Percentiles rank a stretch among this genome's conserved stretches.
Conservation (phyloP, 1,140 invertebrate species). For the Ylistrum balloti region DNA sequence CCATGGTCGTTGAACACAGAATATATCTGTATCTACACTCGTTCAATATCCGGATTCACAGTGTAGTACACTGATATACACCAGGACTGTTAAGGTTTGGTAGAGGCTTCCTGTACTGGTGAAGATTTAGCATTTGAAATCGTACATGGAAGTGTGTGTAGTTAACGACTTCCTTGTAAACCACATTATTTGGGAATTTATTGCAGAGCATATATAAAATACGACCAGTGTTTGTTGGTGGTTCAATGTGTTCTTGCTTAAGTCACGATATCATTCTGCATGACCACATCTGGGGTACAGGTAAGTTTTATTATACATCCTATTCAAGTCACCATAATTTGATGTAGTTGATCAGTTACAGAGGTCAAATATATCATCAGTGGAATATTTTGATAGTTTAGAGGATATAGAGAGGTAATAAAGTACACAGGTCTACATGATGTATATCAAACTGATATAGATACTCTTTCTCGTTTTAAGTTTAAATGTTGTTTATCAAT, state of each 20-base stretch:
- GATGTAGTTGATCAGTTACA: too few relatives aligned
- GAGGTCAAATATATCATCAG: too few relatives aligned
- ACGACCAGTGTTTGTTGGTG: not conserved
- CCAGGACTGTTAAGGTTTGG: not conserved
- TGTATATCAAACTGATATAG: too few relatives aligned
- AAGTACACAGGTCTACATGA: too few relatives aligned
- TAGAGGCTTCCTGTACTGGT: not conserved
- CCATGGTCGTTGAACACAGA: not conserved
- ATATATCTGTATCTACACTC: not conserved
- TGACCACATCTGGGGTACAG: not conserved
- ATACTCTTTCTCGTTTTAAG: too few relatives aligned
- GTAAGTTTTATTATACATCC: too few relatives aligned
- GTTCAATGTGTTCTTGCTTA: not conserved
- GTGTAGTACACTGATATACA: not conserved
- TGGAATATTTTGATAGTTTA: too few relatives aligned
- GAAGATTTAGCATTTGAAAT: not conserved
- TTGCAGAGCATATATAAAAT: too few relatives aligned
- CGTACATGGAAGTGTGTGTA: constrained; percentile 19
- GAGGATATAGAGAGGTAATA: too few relatives aligned
- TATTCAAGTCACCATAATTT: too few relatives aligned
- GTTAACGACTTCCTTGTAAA: not conserved
- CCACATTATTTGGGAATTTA: not conserved
- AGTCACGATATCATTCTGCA: not conserved
- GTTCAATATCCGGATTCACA: not conserved
- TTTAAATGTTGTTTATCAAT: too few relatives aligned